Base-by-base conservation (phyloP, 2,113 vertebrate species). In the Echinops telfairi region DNA sequence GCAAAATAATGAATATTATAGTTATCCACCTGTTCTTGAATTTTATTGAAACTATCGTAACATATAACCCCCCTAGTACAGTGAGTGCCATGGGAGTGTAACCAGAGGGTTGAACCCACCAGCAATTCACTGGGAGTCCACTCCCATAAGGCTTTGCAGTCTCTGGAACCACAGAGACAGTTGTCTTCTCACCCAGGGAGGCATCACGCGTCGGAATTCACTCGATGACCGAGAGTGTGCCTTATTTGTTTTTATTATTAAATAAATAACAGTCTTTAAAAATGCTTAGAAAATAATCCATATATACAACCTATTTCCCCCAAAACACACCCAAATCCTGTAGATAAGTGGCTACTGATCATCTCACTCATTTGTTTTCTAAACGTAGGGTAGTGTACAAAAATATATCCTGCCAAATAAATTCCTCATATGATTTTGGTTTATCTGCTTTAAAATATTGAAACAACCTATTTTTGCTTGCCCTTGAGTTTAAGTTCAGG, bases 11-110 rank as follows among this genome's bases (percentile, higher is more conserved):
- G 10, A 81, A 10, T 79, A 40, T 53, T 71, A 17, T 33, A 20
- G 60, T 71, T 71, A 77, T 23, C 11, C 10, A 76, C 1, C 27
- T 62, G 33, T 7, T 90, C 17, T 90, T 88, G 20, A 91, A 53
- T 79, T 96, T 78, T 84, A 70, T 75, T 83, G 81, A 16, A 86
- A 12, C 12, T 60, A 80, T 53, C 62, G 70, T 10, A 78, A 47
- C 27, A 82, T 57, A 11, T 12, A 9, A 53, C 5, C 47, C 47
- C 47, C 47, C 47, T n/a, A 7, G 40, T 40, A 53, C 12, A 14
- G 47, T 53, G 47, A 47, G 43, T 47, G 43, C 10, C 47, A 8
- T 14, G 12, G 47, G 1, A 2, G 12, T 53, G 47, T 53, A 53
- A 53, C 5, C 47, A 53, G 47, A 14, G 2, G 47, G 5, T 53